Conservation (phyloP, 2,888 invertebrate species). For the Rhagonycha lutea region DNA sequence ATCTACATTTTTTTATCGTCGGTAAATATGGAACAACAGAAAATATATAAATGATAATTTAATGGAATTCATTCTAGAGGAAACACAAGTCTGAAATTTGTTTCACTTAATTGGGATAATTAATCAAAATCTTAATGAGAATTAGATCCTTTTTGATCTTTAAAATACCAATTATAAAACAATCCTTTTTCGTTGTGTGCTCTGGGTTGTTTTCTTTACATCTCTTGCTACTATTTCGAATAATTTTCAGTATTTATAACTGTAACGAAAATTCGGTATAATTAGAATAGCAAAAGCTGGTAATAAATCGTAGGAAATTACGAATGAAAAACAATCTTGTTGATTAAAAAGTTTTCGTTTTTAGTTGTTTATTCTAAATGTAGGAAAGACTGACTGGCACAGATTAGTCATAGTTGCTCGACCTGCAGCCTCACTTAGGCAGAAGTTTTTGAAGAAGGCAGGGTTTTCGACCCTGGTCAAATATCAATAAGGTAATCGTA, state of each 20-base stretch:
- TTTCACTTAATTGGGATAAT: not conserved
- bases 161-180: not conserved
- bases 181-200: not conserved
- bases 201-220: not conserved
- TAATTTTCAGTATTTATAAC: not conserved
- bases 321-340: not conserved
- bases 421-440: too few species aligned
- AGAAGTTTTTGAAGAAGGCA: too few species aligned
- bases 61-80: not conserved
- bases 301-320: not conserved
- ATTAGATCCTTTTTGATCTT: not conserved
- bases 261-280: not conserved
- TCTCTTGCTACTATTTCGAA: not conserved
- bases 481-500: too few species aligned
- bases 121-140: not conserved
- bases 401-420: too few species aligned
- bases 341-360: not conserved
- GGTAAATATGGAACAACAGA: not conserved
- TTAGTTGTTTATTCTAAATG: too few species aligned
- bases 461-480: too few species aligned
- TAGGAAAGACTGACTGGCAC: too few species aligned
- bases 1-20: not conserved
- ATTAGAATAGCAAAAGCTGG: not conserved
- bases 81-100: not conserved
- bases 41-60: not conserved